Evolutionary conservation across 2,888 invertebrate species (phyloP).

Genomic region (Netelia inedita): DNA sequence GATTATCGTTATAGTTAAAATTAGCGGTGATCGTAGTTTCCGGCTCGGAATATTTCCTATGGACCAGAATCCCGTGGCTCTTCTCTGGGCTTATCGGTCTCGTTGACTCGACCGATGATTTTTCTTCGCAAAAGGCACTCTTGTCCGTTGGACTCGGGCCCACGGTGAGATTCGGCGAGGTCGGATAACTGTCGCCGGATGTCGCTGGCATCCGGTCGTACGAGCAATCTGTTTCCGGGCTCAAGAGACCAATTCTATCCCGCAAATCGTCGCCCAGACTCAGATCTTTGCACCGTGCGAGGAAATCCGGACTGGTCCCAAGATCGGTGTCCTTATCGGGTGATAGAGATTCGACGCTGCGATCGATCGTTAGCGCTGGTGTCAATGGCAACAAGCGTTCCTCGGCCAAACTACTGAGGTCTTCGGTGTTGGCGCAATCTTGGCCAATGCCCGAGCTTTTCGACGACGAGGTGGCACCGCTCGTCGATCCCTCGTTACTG

Average conservation of each 20-base stretch:
- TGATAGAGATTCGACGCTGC: conserved; percentile 77
- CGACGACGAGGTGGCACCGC: conserved; percentile 74
- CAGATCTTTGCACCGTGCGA: conserved; percentile 70
- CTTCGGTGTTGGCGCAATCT: conserved; percentile 82
- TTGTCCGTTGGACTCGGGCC: conserved; percentile 71
- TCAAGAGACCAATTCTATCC: conserved; percentile 71
- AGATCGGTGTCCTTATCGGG: conserved; percentile 75
- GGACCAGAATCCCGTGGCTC: conserved; percentile 73
- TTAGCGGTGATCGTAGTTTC: conserved; percentile 73
- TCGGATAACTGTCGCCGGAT: conserved; percentile 71
- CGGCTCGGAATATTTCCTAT: conserved; percentile 70
- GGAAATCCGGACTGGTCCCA: conserved; percentile 70
- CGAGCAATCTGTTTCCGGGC: conserved; percentile 76
- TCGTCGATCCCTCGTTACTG: conserved; percentile 11
- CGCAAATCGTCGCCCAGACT: conserved; percentile 72
- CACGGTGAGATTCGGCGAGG: conserved; percentile 74
- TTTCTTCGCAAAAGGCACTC: conserved; percentile 24
- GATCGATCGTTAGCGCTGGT: conserved; percentile 78
- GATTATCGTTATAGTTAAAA: conserved; percentile 82
- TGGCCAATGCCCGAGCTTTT: conserved; percentile 86
- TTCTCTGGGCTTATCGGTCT: conserved; percentile 53
- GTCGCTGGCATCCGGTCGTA: conserved; percentile 74
- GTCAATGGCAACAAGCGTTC: conserved; percentile 79
- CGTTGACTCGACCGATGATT: conserved; percentile 15
- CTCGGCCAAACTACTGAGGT: conserved; percentile 79